phyloP scores from a whole-genome alignment of 2,888 invertebrate species.

The Muschampia plurimacula region DNA sequence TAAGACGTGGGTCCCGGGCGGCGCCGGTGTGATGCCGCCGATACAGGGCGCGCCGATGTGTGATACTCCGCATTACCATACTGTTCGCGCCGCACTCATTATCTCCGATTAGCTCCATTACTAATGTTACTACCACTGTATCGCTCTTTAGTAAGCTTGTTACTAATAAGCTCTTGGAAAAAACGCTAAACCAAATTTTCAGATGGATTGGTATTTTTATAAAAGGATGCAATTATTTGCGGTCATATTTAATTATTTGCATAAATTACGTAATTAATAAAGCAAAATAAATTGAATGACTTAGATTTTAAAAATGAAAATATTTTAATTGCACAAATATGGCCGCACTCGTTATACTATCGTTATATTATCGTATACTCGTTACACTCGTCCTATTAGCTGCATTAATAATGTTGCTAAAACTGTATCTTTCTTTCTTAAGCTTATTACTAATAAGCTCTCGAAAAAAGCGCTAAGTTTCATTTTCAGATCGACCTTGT shows the following conservation, averaged over 20 bases:
- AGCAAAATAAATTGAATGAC: too few relatives aligned
- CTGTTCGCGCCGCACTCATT: conserved; percentile 64
- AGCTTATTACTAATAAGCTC: conserved; percentile 40
- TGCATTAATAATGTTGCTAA: conserved; percentile 56
- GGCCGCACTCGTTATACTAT: too few relatives aligned
- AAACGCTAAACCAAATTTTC: conserved; percentile 12
- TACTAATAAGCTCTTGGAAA: conserved; percentile 36
- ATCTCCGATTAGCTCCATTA: conserved; percentile 63
- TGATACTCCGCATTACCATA: conserved; percentile 74
- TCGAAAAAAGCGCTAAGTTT: conserved; percentile 15
- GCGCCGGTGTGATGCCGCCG: conserved; percentile 76
- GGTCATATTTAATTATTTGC: too few relatives aligned
- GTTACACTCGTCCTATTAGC: conserved; percentile 64
- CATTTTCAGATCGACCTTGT: not conserved
- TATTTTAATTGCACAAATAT: too few relatives aligned
- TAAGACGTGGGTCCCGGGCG: conserved; percentile 46
- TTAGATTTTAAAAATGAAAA: too few relatives aligned
- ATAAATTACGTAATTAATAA: too few relatives aligned
- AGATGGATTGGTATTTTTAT: too few relatives aligned
- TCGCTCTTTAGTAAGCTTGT: conserved; percentile 42
- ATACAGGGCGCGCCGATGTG: conserved; percentile 73
- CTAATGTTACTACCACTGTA: conserved; percentile 53
- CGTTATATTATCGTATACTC: too few relatives aligned
- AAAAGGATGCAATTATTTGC: too few relatives aligned
- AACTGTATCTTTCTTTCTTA: conserved; percentile 41